Conservation (phyloP, 2,797 vertebrate species). For the Darevskia nairensis region DNA sequence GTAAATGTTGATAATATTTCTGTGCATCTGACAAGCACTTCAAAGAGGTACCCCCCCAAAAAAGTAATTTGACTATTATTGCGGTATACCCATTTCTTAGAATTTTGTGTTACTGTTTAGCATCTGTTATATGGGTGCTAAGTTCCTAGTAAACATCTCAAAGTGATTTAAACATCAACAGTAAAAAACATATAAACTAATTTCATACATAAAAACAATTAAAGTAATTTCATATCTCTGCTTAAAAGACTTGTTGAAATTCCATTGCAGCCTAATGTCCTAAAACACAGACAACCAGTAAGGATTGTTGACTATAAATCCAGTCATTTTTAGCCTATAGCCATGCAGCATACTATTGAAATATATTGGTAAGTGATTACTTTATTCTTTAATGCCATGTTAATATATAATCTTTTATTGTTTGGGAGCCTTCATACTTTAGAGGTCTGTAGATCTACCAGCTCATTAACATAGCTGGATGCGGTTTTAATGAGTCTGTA, state of each 20-base stretch:
- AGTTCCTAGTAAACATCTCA: too few relatives aligned
- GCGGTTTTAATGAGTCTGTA: constrained; percentile 72
- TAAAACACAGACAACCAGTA: constrained; percentile 27
- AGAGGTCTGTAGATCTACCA: constrained; percentile 56
- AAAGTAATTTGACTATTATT: not conserved
- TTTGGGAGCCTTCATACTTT: not conserved
- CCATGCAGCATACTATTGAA: not conserved
- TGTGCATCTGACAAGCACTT: not conserved
- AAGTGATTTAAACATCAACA: too few relatives aligned
- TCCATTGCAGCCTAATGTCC: not conserved
- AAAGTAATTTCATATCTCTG: too few relatives aligned
- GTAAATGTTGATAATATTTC: not conserved
- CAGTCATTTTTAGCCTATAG: constrained; percentile 6
- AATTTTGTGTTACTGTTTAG: not conserved
- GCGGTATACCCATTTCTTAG: not conserved
- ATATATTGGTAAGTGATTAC: not conserved
- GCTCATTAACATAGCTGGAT: constrained; percentile 65
- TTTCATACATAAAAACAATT: too few relatives aligned
- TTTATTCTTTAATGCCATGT: not conserved
- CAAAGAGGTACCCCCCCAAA: not conserved
- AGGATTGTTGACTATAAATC: constrained; percentile 26
- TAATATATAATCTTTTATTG: not conserved
- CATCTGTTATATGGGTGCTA: not conserved
- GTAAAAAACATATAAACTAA: too few relatives aligned
- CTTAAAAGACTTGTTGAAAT: not conserved